Evolutionary conservation across 2,797 vertebrate genomes (phyloP).

Genomic region (Catostomus latipinnis): DNA sequence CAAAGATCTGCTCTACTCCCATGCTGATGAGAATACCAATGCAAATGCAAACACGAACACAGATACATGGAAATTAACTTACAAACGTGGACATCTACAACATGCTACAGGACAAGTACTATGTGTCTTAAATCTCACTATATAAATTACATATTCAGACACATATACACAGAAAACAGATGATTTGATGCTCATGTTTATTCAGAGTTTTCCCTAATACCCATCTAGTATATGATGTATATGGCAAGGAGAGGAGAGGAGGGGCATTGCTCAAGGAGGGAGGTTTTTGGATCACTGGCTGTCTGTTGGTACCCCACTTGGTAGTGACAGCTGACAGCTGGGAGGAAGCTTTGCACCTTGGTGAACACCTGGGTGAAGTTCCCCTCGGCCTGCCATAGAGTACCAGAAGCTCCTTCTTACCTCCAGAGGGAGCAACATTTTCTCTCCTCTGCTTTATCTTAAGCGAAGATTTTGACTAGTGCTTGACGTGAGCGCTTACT

Average conservation of each 20-base stretch:
- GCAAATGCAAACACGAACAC: slow-evolving; percentile 18
- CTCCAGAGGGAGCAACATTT: slow-evolving; percentile 25
- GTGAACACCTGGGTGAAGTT: slow-evolving; percentile 48
- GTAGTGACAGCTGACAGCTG: slow-evolving; percentile 44
- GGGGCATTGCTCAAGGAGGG: background rate
- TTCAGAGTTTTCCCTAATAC: background rate
- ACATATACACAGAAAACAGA: background rate
- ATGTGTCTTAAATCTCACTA: background rate
- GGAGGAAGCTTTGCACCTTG: slow-evolving; percentile 39
- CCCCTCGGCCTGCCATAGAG: slow-evolving; percentile 19
- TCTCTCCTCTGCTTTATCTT: slow-evolving; percentile 15
- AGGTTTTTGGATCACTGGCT: slow-evolving; percentile 45
- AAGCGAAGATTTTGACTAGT: background rate
- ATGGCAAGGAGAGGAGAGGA: background rate
- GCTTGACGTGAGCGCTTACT: too few species aligned
- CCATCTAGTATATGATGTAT: background rate
- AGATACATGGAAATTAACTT: slow-evolving; percentile 11
- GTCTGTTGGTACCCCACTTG: slow-evolving; percentile 38
- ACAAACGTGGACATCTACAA: background rate
- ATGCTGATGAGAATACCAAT: slow-evolving; percentile 30
- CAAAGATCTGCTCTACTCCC: slow-evolving; percentile 35
- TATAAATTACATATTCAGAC: background rate
- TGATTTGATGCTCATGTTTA: background rate
- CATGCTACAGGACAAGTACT: too few species aligned
- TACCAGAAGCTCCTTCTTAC: slow-evolving; percentile 26